These are phyloP conservation scores for Tipula confusa DNA, from an alignment of 2,888 invertebrate species.

Conservation along the genomic window DNA sequence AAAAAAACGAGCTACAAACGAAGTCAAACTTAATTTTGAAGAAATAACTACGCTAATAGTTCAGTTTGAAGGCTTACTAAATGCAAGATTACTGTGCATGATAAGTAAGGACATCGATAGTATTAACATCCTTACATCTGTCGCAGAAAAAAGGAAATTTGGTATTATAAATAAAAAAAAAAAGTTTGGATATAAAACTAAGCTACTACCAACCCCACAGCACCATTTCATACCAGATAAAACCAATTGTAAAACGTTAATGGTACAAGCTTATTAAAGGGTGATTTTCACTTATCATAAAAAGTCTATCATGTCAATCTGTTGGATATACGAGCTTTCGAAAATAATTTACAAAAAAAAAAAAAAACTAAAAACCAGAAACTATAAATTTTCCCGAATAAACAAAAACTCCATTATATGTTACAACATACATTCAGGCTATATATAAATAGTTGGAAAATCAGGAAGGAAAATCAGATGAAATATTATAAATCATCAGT, in stretches of 20 bases:
- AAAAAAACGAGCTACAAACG: no score
- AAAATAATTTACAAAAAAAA: neutral
- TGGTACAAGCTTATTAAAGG: neutral
- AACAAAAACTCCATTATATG: neutral
- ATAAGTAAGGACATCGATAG: neutral
- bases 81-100: no score
- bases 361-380: neutral
- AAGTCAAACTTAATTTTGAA: no score
- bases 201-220: neutral
- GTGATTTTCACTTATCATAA: neutral
- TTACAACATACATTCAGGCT: neutral
- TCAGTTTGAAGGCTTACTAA: no score
- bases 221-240: neutral
- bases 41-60: no score
- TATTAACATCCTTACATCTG: neutral
- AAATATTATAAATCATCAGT: slow-evolving; percentile 12
- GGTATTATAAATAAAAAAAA: neutral
- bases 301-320: neutral
- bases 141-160: slow-evolving; percentile 12
- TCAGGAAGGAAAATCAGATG: slow-evolving; percentile 25
- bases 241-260: neutral
- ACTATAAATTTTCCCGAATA: neutral
- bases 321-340: neutral
- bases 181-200: neutral
- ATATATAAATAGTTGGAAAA: neutral